A percentile compares a stretch with the other conserved stretches of the same genome.
phyloP scores from a whole-genome alignment of 2,888 invertebrate genomes.

The Idaea straminata region DNA sequence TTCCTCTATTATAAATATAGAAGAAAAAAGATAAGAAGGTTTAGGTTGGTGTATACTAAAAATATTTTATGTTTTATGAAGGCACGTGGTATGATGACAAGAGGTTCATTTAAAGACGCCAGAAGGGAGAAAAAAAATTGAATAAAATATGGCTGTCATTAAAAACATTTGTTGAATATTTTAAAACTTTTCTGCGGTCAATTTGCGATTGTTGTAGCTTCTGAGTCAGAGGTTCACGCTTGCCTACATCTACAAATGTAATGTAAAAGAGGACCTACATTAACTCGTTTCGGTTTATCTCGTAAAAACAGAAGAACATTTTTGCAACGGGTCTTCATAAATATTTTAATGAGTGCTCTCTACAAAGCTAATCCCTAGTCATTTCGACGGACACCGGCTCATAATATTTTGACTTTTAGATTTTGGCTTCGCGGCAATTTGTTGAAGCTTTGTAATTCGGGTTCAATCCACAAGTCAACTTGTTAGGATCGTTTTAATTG shows the following conservation, averaged over 20 bases:
- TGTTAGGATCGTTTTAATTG: background rate
- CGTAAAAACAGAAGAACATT: constrained; percentile 36
- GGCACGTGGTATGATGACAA: constrained; percentile 11
- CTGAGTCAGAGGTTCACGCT: too few species aligned
- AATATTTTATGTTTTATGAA: too few species aligned
- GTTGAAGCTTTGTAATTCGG: constrained; percentile 31
- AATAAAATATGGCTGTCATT: too few species aligned
- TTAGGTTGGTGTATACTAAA: too few species aligned
- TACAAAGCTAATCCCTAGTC: constrained; percentile 53
- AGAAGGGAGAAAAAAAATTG: too few species aligned
- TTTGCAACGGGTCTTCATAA: constrained; percentile 44
- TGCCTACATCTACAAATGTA: constrained; percentile 14
- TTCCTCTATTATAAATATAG: too few species aligned
- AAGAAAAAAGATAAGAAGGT: too few species aligned
- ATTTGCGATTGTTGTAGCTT: too few species aligned
- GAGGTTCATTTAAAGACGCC: constrained; percentile 5
- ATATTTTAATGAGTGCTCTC: constrained; percentile 52
- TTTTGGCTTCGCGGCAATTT: constrained; percentile 43
- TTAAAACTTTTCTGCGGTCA: too few species aligned
- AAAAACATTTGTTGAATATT: too few species aligned
- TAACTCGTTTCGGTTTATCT: constrained; percentile 26
- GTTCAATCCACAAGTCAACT: background rate
- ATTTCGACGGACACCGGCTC: constrained; percentile 50
- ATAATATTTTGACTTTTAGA: constrained; percentile 51
- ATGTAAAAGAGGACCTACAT: constrained; percentile 7